Conservation (phyloP, 2,113 vertebrate species). For the Pollachius pollachius region DNA sequence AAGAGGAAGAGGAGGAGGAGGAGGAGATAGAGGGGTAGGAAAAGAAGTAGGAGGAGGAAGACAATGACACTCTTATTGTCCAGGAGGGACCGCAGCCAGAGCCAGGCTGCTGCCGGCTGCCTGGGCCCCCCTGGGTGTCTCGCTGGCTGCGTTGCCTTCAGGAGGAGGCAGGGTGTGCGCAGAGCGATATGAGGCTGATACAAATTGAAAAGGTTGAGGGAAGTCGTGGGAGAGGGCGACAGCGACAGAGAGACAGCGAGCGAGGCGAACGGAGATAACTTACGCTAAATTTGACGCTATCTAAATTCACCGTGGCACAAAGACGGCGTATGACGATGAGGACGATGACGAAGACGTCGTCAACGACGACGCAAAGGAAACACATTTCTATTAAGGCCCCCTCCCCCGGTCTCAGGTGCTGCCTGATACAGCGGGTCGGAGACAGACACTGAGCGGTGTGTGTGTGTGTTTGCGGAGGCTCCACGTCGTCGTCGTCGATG, state of each 20-base stretch:
- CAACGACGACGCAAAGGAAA: slow-evolving; percentile 16
- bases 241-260: slow-evolving; percentile 24
- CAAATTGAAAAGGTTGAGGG: slow-evolving; percentile 39
- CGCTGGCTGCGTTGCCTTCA: slow-evolving; percentile 49
- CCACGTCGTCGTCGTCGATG: too few species aligned
- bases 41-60: too few species aligned
- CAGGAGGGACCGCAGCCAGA: background rate
- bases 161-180: slow-evolving; percentile 14
- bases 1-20: background rate
- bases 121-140: slow-evolving; percentile 66
- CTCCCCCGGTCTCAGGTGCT: too few species aligned
- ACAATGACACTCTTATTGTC: background rate
- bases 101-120: too few species aligned
- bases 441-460: too few species aligned
- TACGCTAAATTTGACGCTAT: slow-evolving; percentile 11
- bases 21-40: too few species aligned
- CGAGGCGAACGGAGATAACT: slow-evolving; percentile 38
- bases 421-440: too few species aligned
- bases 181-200: slow-evolving; percentile 42
- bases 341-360: too few species aligned
- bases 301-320: slow-evolving; percentile 30
- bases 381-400: slow-evolving; percentile 35
- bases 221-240: background rate
- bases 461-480: too few species aligned
- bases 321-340: slow-evolving; percentile 3